Evolutionary conservation across 2,888 invertebrate genomes (phyloP), one percentile per base, ranked within the genome.

Genomic region (Eustalomyia histrio): DNA sequence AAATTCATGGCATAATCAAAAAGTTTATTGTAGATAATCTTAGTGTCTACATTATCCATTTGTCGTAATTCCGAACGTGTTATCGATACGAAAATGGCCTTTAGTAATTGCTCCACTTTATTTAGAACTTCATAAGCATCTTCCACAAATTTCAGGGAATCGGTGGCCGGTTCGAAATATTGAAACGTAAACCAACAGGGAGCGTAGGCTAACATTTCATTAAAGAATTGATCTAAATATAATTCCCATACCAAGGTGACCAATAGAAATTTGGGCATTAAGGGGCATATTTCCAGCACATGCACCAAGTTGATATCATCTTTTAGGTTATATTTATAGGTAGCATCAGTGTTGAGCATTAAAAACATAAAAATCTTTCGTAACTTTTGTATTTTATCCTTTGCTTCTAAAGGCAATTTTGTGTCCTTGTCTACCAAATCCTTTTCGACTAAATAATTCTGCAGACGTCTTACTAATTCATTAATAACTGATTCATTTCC

Each of bases 141-240:
- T 12, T 83, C 82, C 1, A 87, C 82, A 67, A 84, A 85, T 58
- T 87, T 87, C 5, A 89, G 68, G 0, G 87, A 85, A 33, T 86
- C 86, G 4, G 85, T 82, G 2, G 86, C 85, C 1, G 86, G 83
- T 50, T 87, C 87, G 33, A 87, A 85, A 71, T 87, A 87, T 68
- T 88, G 88, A 72, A 87, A 85, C 0, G 86, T 78, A 64, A 89
- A 87, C 89, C 89, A 89, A 21, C 86, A 85, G 0, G 89, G 89
- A 4, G 87, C 82, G 65, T 86, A 85, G 0, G 84, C 65, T 14
- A 89, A 43, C 60, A 85, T 84, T 83, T 89, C 88, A 67, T 84
- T 87, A 63, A 88, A 88, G 55, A 83, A 87, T 71, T 83, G 78
- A 17, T 88, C 86, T 7, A 89, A 76, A 10, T 85, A 82, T n/a